A percentile compares a stretch with the other conserved stretches of the same genome.
Evolutionary conservation across 2,888 invertebrate genomes (phyloP).

Genomic region (Philhelius pedissequus): DNA sequence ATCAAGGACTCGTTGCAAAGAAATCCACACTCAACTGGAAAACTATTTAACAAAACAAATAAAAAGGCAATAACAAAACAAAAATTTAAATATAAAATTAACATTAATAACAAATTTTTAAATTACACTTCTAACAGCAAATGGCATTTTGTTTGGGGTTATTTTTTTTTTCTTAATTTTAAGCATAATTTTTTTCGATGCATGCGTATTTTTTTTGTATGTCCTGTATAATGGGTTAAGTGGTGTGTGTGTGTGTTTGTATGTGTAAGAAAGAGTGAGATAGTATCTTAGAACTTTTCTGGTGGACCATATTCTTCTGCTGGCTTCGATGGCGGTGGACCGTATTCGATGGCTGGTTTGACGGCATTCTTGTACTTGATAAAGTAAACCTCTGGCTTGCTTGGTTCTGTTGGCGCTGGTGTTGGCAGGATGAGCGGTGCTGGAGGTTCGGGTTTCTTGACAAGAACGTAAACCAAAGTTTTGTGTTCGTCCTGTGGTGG

Average conservation of each 20-base stretch:
- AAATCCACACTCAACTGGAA: conserved; percentile 9
- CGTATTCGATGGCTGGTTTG: conserved; percentile 76
- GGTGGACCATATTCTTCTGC: conserved; percentile 74
- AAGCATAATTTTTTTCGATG: neutral
- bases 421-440: conserved; percentile 89
- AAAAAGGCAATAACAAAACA: conserved; percentile 40
- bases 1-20: conserved; percentile 18
- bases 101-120: conserved; percentile 41
- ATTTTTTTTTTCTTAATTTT: neutral
- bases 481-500: conserved; percentile 93
- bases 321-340: conserved; percentile 73
- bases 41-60: conserved; percentile 31
- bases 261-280: too few species aligned
- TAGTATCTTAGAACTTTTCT: conserved; percentile 74
- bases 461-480: conserved; percentile 91
- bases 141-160: conserved; percentile 41
- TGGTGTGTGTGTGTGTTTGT: neutral
- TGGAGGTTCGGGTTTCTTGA: conserved; percentile 92
- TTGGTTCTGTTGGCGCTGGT: conserved; percentile 90
- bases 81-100: conserved; percentile 55
- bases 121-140: conserved; percentile 58
- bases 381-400: conserved; percentile 94
- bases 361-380: conserved; percentile 84
- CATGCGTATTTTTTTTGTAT: conserved; percentile 14
- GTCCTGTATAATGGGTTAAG: neutral